Percentiles rank a stretch among this genome's conserved stretches.
These are phyloP conservation scores for Athalia cordata DNA, from an alignment of 2,888 invertebrate species.

Conservation along the genomic window DNA sequence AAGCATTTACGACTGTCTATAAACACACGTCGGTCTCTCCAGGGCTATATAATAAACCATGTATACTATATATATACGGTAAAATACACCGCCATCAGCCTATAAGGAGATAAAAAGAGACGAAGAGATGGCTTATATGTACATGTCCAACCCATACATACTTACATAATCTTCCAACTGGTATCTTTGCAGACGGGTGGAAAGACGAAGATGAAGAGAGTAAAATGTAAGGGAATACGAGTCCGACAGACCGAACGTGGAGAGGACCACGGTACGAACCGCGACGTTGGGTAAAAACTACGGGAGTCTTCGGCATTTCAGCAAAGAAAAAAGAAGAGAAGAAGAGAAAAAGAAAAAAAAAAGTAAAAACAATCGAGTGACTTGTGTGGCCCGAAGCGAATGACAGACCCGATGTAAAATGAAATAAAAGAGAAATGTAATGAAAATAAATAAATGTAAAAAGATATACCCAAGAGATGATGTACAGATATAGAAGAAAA, in stretches of 20 bases:
- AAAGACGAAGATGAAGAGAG: not conserved
- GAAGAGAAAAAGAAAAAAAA: not conserved
- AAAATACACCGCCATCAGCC: no score
- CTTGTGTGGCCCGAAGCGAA: slow-evolving; percentile 37
- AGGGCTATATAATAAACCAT: not conserved
- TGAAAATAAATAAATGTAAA: not conserved
- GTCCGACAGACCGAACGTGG: not conserved
- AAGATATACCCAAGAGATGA: not conserved
- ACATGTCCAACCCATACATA: no score
- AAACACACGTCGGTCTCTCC: slow-evolving; percentile 36
- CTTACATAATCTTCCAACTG: no score
- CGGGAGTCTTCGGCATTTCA: slow-evolving; percentile 31
- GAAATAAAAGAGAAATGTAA: not conserved
- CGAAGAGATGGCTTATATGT: not conserved
- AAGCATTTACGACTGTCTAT: slow-evolving; percentile 43
- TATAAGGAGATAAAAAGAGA: not conserved
- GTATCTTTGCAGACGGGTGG: not conserved
- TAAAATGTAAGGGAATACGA: slow-evolving; percentile 6
- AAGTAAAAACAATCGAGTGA: slow-evolving; percentile 22
- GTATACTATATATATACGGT: no score
- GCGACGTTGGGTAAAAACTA: slow-evolving; percentile 32
- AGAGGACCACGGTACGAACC: slow-evolving; percentile 12
- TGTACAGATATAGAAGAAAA: not conserved
- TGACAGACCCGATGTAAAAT: not conserved
- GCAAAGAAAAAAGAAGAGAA: not conserved